Percentiles rank a stretch among this genome's conserved stretches.
phyloP scores from a whole-genome alignment of 30 jellyfish, hydroid and myxozoan species.

The Mastigias papua region DNA sequence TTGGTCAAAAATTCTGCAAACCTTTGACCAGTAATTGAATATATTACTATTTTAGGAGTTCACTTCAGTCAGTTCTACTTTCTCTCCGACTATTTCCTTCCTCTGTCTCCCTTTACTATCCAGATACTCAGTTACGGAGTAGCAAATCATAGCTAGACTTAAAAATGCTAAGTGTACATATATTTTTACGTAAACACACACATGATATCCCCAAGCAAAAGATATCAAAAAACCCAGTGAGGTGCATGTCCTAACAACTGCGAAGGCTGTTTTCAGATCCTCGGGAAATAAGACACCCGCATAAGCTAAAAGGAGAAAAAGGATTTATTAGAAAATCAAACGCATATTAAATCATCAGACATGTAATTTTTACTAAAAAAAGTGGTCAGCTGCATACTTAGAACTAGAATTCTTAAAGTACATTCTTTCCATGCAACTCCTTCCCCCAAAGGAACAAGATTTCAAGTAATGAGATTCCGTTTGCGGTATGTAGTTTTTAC shows the following conservation, averaged over 20 bases:
- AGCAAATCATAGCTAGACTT: conserved; percentile 20
- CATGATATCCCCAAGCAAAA: conserved; percentile 58
- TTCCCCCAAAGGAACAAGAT: too few species aligned
- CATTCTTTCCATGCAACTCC: too few species aligned
- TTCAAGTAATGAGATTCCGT: too few species aligned
- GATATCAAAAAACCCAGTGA: conserved; percentile 59
- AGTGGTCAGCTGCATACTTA: too few species aligned
- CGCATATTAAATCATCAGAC: too few species aligned
- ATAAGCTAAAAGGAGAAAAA: conserved; percentile 29
- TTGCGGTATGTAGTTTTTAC: too few species aligned
- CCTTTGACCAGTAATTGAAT: not conserved
- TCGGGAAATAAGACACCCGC: conserved; percentile 50
- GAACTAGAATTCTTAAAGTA: too few species aligned
- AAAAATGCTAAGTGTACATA: conserved; percentile 21
- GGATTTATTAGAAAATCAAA: not conserved
- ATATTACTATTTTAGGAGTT: not conserved
- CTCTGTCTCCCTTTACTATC: conserved; percentile 10
- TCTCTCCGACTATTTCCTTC: conserved; percentile 21
- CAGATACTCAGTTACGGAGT: conserved; percentile 36
- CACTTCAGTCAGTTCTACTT: conserved; percentile 1
- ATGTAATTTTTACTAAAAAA: too few species aligned
- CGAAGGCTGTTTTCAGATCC: conserved; percentile 46
- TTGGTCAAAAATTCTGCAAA: not conserved
- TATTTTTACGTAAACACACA: conserved; percentile 61
- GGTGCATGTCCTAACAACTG: conserved; percentile 48